Percentiles rank a stretch among this genome's conserved stretches.
Evolutionary conservation across 1,140 invertebrate genomes (phyloP).

Genomic region (Drosophila hydei): DNA sequence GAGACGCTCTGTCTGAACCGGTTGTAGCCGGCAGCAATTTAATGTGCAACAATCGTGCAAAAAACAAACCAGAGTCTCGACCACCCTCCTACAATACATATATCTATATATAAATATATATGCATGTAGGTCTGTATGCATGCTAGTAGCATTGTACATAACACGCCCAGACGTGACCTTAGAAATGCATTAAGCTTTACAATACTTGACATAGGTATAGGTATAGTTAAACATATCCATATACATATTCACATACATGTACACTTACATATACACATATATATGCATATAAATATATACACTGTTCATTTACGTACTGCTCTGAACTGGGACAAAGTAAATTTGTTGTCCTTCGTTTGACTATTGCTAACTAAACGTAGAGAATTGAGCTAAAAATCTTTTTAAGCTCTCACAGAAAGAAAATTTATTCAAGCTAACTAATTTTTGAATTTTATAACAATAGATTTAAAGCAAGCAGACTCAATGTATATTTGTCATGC

Average conservation of each 20-base stretch:
- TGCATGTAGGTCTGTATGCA: neutral
- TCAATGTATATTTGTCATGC: too few species aligned
- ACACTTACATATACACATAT: neutral
- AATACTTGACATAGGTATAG: constrained; percentile 7
- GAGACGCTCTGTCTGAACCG: constrained; percentile 22
- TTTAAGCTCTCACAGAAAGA: too few species aligned
- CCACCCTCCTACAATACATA: neutral
- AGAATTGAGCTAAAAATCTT: too few species aligned
- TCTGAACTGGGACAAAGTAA: neutral
- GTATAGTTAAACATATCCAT: neutral
- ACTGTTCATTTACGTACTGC: neutral
- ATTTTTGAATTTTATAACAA: too few species aligned
- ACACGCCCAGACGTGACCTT: constrained; percentile 28
- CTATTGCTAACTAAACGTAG: neutral
- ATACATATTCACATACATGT: neutral
- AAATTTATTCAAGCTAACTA: too few species aligned
- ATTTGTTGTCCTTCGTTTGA: neutral
- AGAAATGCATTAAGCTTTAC: constrained; percentile 29
- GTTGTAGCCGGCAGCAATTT: constrained; percentile 30
- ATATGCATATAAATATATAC: neutral
- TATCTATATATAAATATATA: neutral
- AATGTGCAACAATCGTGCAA: neutral
- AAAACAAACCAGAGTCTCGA: neutral
- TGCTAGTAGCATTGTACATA: constrained; percentile 18
- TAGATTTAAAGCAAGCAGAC: too few species aligned